phyloP scores from a whole-genome alignment of 2,888 invertebrate genomes.

The Ormyrus nitidulus region DNA sequence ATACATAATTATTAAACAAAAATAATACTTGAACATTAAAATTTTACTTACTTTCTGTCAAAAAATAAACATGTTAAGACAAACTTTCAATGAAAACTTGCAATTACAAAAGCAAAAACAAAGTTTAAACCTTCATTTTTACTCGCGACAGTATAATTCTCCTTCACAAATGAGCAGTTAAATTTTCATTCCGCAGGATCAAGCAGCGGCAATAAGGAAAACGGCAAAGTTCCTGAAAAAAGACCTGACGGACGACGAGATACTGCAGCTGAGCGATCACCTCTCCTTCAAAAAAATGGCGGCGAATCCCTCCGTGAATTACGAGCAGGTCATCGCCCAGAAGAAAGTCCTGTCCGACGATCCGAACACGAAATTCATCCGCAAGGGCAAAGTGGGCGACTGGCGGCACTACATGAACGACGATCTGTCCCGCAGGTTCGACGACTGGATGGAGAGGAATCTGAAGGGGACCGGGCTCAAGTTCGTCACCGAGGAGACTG shows the following conservation, averaged over 20 bases:
- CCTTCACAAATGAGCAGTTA: too few species aligned
- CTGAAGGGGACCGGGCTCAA: conserved; percentile 80
- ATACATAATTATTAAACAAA: too few species aligned
- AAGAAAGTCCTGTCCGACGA: conserved; percentile 77
- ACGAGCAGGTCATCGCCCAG: conserved; percentile 80
- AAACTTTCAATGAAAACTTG: too few species aligned
- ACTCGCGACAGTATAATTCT: too few species aligned
- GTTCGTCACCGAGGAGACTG: conserved; percentile 74
- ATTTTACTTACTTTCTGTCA: too few species aligned
- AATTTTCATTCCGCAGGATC: conserved; percentile 76
- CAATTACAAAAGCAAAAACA: too few species aligned
- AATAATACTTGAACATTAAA: too few species aligned
- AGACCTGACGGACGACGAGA: conserved; percentile 80
- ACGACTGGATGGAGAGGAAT: conserved; percentile 82
- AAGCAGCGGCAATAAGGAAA: conserved; percentile 80
- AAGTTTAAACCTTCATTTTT: too few species aligned
- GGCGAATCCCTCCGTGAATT: conserved; percentile 86
- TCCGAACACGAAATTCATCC: conserved; percentile 81
- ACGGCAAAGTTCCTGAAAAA: conserved; percentile 86
- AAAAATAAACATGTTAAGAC: too few species aligned
- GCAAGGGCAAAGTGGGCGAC: conserved; percentile 88
- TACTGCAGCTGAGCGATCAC: conserved; percentile 83
- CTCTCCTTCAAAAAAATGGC: conserved; percentile 90
- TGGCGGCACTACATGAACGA: conserved; percentile 88
- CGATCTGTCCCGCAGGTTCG: conserved; percentile 83